Evolutionary conservation across 1,140 invertebrate genomes (phyloP), one percentile per base, ranked within the genome.

Genomic region (Eubasilissa regina): DNA sequence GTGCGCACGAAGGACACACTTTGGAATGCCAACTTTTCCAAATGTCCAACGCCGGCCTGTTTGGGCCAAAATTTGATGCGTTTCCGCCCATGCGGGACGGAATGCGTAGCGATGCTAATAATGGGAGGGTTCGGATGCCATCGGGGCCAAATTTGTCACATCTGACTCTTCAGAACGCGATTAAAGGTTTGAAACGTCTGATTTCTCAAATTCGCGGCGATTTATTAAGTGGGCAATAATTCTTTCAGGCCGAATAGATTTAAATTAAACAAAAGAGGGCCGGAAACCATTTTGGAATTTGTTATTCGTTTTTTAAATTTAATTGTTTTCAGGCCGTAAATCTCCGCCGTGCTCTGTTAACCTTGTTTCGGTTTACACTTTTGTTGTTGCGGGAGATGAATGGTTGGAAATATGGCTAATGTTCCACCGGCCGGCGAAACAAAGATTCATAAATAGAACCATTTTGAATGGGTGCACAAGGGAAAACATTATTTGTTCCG

Each of bases 381-480:
- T 78, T 78, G 62, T 68, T 78, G 44, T 74, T 45, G 77, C 73
- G 77, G 77, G 77, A 78, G 68, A 78, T 55, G 70, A 78, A 78
- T 58, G 76, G 15, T 48, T 45, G 64, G 70, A 78, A 78, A 64
- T 60, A 43, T 51, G 21, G 17, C n/a, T 8, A 55, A 66, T n/a
- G 73, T 75, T 75, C 47, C 21, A 68, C 60, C 58, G 75, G 44
- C 60, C 58, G 75, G 58, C 47, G 25, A 77, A 78, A 78, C 68
- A 78, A 78, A 73, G 62, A 77, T 53, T 66, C 60, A 55, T 74
- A 56, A 66, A 68, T 53, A 68, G 75, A 68, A 66, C 75, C 75
- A 77, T 62, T 77, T 68, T 25, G 21, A 77, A 77, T 77, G 62
- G 75, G 45, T 55, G 25, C 25, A 55, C 75, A 60, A 68, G 75